Base-by-base conservation (phyloP, 2,888 invertebrate species). In the Cylloceria caligata region DNA sequence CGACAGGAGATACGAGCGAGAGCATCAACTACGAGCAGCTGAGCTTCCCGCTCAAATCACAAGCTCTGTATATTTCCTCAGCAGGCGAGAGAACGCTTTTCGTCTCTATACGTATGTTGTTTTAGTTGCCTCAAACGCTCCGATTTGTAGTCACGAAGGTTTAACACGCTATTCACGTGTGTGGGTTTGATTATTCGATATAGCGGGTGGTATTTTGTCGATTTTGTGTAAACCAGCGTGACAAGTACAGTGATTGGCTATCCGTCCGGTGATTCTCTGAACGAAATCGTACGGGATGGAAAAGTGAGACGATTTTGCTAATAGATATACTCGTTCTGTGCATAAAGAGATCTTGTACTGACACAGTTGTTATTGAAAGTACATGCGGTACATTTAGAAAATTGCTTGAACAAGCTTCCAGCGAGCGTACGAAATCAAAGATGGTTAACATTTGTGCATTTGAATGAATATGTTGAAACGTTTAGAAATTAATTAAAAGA, bases 141-240 rank as follows among this genome's bases (percentile, higher is more conserved):
- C 47, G 64, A 69, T 75, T 80, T 64, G 3, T 9, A 65, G 80
- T 80, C 81, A 81, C 81, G 81, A 77, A 81, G 34, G 72, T 24
- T 34, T 42, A 16, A 47, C 30, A 57, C 72, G 71, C 49, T 73
- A 49, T 67, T 75, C 71, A 42, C 64, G 36, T 57, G 71, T 71
- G 65, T 19, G 64, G 34, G 6, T 60, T 34, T 60, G 19, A 60
- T 36, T 34, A 19, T 60, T 60, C 60, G 60, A 11, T 60, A 34
- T 19, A 19, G 19, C 34, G 19, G 1, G 6, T 13, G 1, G 57
- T 19, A 19, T 34, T 16, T 60, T 24, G 1, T 7, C 34, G 34
- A 60, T 34, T 60, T 34, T 34, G 36, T 16, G 34, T 16, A 11
- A 24, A 49, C 19, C 9, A 13, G 13, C 2, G 24, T 11, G 2